Conservation (phyloP, 1,140 invertebrate genomes). For the Riptortus pedestris region DNA sequence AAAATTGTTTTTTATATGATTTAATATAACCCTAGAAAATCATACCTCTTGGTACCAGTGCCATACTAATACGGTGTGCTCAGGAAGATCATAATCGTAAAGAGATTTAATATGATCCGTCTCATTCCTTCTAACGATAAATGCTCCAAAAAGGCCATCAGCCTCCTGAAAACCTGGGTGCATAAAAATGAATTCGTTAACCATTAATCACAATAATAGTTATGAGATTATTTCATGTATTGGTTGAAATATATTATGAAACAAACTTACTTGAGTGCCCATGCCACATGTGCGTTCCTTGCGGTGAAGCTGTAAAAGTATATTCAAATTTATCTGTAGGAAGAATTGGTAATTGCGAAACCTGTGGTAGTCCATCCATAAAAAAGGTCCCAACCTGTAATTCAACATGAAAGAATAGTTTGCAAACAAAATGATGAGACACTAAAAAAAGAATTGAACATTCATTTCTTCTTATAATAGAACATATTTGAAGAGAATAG, state of each 20-base stretch:
- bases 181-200: too few relatives aligned
- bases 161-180: slow-evolving; percentile 39
- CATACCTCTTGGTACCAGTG: slow-evolving; percentile 31
- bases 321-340: slow-evolving; percentile 31
- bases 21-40: too few relatives aligned
- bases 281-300: slow-evolving; percentile 35
- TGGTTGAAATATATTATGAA: too few relatives aligned
- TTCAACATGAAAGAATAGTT: too few relatives aligned
- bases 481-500: too few relatives aligned
- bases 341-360: slow-evolving; percentile 34
- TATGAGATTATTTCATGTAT: too few relatives aligned
- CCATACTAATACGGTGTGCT: slow-evolving; percentile 39
- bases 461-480: too few relatives aligned
- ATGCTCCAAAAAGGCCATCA: slow-evolving; percentile 45
- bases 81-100: slow-evolving; percentile 43
- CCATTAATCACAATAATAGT: too few relatives aligned
- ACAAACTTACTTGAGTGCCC: slow-evolving; percentile 36
- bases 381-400: slow-evolving; percentile 36
- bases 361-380: slow-evolving; percentile 45
- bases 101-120: slow-evolving; percentile 35
- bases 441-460: too few relatives aligned
- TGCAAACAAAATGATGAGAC: too few relatives aligned
- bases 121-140: slow-evolving; percentile 40
- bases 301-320: slow-evolving; percentile 31
- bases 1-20: too few relatives aligned